Evolutionary conservation across 1,140 invertebrate genomes (phyloP), one percentile per base, ranked within the genome.

Genomic region (Amphibalanus amphitrite): DNA sequence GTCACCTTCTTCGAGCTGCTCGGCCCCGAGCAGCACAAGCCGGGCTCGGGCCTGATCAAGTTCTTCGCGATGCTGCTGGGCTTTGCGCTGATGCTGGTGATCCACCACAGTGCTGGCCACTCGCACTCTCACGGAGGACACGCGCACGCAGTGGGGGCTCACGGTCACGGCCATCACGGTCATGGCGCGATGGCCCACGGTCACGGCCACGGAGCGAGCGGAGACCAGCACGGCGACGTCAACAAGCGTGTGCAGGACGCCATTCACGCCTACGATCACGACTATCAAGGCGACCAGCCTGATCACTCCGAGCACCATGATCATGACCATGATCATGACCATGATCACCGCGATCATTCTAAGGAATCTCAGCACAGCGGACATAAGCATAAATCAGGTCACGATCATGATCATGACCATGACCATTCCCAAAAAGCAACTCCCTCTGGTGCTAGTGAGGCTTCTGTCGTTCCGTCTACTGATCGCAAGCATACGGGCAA

Each of bases 121-220:
- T 40, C 69, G 4, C 71, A 74, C 33, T 69, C 69, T 72, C 26
- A 72, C 30, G 90, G 92, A 91, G 70, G 90, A 79, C 73, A 83
- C 80, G 79, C 91, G 92, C 72, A 90, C 90, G 78, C 93, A 93
- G 0, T 93, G 83, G 20, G 94, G 82, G 0, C 91, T 94, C 28
- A 91, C 91, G 67, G 89, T 89, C 0, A 91, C 91, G 80, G 93
- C 85, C 15, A 90, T 90, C 77, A 93, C 90, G 0, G 93, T 81
- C 4, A 92, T 80, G 13, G 84, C 79, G 70, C 85, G 82, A n/a
- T n/a, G 82, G 0, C 91, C 94, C 28, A 91, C 91, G 67, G 89
- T 89, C 0, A 91, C 91, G 80, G 93, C 85, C 15, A 90, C 91
- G 77, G 93, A n/a, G n/a, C n/a, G n/a, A n/a, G n/a, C 90, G 28